phyloP scores from a whole-genome alignment of 2,797 vertebrate genomes.

The Tapera naevia region DNA sequence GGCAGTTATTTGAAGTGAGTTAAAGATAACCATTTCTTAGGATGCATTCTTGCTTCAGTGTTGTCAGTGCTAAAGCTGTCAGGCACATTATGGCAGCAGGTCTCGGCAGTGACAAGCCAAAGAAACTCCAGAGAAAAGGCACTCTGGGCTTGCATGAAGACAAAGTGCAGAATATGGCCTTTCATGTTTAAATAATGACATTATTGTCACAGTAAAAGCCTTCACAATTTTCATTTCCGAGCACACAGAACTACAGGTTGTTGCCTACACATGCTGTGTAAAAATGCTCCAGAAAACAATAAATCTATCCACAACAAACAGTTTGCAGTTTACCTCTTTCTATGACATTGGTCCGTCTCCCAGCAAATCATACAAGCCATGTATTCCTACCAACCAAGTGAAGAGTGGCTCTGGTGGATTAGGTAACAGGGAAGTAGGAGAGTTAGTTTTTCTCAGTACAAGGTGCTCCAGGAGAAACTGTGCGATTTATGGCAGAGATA shows the following conservation, averaged over 20 bases:
- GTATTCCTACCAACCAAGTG: not conserved
- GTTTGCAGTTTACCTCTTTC: not conserved
- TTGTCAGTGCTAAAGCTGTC: not conserved
- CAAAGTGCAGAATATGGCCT: not conserved
- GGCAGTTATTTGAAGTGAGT: not conserved
- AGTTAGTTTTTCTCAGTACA: not conserved
- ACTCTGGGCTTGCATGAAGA: not conserved
- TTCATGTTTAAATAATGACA: not conserved
- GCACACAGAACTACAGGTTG: not conserved
- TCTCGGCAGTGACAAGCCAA: not conserved
- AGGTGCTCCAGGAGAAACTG: not conserved
- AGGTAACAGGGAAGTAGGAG: not conserved
- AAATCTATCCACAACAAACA: not conserved
- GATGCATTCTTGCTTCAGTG: not conserved
- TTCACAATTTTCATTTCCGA: not conserved
- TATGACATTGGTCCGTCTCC: not conserved
- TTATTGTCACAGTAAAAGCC: not conserved
- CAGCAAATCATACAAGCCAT: not conserved
- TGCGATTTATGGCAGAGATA: not conserved
- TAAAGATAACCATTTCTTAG: not conserved
- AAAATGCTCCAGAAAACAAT: not conserved
- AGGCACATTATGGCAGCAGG: not conserved
- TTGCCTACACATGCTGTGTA: not conserved
- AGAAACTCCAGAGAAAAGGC: not conserved
- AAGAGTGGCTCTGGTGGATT: not conserved